Conservation (phyloP, 2,888 invertebrate species). For the Andricus curvator region DNA sequence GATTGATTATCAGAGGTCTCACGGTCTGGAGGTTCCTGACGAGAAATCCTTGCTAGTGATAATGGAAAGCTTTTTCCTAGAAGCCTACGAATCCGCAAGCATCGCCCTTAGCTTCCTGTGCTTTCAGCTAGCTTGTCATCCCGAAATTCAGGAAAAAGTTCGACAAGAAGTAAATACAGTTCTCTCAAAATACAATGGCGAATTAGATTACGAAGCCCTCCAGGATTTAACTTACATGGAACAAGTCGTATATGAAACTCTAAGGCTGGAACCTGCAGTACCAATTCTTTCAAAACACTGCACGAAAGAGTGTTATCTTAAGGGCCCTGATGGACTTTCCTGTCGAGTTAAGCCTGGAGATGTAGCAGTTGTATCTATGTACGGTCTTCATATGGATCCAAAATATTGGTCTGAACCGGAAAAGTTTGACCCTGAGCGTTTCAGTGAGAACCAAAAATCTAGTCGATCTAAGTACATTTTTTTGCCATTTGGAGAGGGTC, state of each 20-base stretch:
- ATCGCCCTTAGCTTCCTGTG: slow-evolving; percentile 77
- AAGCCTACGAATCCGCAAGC: slow-evolving; percentile 80
- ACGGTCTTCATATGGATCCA: slow-evolving; percentile 65
- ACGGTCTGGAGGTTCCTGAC: slow-evolving; percentile 63
- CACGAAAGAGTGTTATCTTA: slow-evolving; percentile 51
- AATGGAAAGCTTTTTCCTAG: slow-evolving; percentile 79
- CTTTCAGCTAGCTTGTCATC: slow-evolving; percentile 77
- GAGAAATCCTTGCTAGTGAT: slow-evolving; percentile 60
- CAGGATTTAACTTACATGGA: slow-evolving; percentile 79
- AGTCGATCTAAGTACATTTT: slow-evolving; percentile 56
- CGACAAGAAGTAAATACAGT: slow-evolving; percentile 76
- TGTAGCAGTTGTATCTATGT: slow-evolving; percentile 53
- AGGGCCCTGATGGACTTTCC: slow-evolving; percentile 60
- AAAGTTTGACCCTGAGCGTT: slow-evolving; percentile 68
- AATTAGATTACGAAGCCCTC: slow-evolving; percentile 77
- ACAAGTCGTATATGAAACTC: slow-evolving; percentile 72
- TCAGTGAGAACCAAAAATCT: slow-evolving; percentile 62
- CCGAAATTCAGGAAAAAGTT: slow-evolving; percentile 77
- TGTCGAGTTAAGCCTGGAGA: slow-evolving; percentile 57
- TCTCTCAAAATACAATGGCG: slow-evolving; percentile 67
- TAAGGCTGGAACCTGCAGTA: slow-evolving; percentile 53
- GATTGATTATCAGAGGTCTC: slow-evolving; percentile 68
- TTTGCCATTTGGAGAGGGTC: slow-evolving; percentile 70
- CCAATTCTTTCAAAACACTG: slow-evolving; percentile 53
- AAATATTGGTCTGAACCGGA: slow-evolving; percentile 61